Conservation (phyloP, 2,888 invertebrate species). For the Sarcophaga rosellei region DNA sequence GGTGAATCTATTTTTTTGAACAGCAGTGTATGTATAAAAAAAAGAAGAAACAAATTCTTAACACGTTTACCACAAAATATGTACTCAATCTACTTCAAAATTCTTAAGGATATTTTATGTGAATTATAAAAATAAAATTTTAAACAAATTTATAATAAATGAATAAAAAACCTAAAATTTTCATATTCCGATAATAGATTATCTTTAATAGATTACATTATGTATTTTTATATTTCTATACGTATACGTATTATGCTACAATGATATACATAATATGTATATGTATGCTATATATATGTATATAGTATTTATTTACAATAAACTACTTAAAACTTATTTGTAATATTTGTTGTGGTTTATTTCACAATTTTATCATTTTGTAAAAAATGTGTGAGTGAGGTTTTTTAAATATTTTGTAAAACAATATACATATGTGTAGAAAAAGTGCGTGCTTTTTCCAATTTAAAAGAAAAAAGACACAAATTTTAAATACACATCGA, state of each 20-base stretch:
- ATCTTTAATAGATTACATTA: constrained; percentile 2
- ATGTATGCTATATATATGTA: neutral
- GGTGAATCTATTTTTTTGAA: too few relatives aligned
- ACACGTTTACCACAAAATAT: constrained; percentile 31
- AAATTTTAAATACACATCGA: too few relatives aligned
- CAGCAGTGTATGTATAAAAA: too few relatives aligned
- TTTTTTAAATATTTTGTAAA: neutral
- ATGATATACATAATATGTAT: too few relatives aligned
- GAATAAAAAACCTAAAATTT: neutral
- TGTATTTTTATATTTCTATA: neutral
- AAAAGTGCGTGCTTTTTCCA: neutral
- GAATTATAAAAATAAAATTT: neutral
- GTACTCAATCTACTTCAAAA: constrained; percentile 37
- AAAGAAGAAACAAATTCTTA: neutral
- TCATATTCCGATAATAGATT: neutral
- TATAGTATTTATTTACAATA: constrained; percentile 48
- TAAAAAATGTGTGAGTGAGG: neutral
- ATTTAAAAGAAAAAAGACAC: too few relatives aligned
- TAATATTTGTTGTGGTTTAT: constrained; percentile 18
- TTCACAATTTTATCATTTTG: constrained; percentile 7
- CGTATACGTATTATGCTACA: constrained; percentile 4
- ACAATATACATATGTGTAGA: neutral
- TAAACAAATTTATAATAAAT: constrained; percentile 8
- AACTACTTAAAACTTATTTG: constrained; percentile 39
- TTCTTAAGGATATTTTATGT: constrained; percentile 18